Evolutionary conservation across 2,113 vertebrate species (phyloP).

Genomic region (Pimephales promelas): DNA sequence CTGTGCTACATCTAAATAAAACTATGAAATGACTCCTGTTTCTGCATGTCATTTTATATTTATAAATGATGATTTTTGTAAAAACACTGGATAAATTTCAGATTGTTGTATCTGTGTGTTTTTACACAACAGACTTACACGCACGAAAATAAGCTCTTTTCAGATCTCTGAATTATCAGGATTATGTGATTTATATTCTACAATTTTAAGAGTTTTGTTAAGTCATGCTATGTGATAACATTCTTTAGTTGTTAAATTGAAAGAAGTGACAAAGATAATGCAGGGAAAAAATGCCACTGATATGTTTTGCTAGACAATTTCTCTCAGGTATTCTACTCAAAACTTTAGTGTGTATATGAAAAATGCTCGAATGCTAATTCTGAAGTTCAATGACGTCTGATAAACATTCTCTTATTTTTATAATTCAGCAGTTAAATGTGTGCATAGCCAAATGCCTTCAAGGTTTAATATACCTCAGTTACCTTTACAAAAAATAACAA

Average conservation of each 20-base stretch:
- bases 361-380: not conserved
- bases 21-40: not conserved
- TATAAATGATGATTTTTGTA: not conserved
- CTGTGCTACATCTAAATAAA: slow-evolving; percentile 54
- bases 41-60: not conserved
- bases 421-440: not conserved
- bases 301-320: not conserved
- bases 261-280: not conserved
- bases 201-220: not conserved
- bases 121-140: not conserved
- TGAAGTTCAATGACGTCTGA: not conserved
- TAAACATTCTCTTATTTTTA: not conserved
- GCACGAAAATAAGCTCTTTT: no score
- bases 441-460: not conserved
- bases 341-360: not conserved
- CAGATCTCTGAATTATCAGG: not conserved
- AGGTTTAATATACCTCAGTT: not conserved
- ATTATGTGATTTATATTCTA: not conserved
- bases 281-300: not conserved
- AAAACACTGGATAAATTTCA: not conserved
- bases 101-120: not conserved
- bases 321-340: not conserved
- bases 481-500: not conserved
- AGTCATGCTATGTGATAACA: not conserved
- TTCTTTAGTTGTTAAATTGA: not conserved